These are phyloP conservation scores for Heterocephalus glaber DNA, from an alignment of 2,113 vertebrate genomes.

Conservation along the genomic window DNA sequence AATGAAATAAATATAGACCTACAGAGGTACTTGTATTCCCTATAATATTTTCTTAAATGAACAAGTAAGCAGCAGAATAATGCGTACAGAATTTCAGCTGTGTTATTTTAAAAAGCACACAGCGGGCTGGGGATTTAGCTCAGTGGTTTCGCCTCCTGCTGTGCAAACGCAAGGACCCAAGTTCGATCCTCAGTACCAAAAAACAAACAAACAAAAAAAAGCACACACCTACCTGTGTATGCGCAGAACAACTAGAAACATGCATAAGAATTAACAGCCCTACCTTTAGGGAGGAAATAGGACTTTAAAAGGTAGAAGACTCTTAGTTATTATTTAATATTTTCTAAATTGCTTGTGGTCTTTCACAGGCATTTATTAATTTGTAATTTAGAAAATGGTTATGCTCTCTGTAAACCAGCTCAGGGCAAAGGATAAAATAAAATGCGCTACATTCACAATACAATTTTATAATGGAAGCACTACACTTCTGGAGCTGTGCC, in stretches of 20 bases:
- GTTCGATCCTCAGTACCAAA: too few relatives aligned
- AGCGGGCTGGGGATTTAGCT: too few relatives aligned
- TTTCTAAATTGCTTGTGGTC: background rate
- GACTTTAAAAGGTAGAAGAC: background rate
- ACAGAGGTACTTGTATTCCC: background rate
- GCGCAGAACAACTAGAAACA: background rate
- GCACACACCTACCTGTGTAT: background rate
- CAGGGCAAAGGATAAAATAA: background rate
- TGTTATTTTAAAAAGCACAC: background rate
- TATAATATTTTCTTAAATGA: background rate
- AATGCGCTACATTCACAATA: background rate
- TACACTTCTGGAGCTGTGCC: background rate
- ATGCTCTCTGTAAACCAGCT: background rate
- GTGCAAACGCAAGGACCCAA: too few relatives aligned
- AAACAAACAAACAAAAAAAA: too few relatives aligned
- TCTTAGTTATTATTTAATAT: background rate
- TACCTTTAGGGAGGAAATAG: background rate
- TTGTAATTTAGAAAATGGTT: slow-evolving; percentile 27
- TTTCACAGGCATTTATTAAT: background rate
- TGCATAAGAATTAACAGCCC: background rate
- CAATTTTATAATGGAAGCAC: background rate
- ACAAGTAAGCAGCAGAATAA: background rate
- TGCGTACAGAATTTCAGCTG: background rate
- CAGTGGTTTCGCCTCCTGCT: too few relatives aligned
- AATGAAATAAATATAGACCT: background rate